Evolutionary conservation across 2,888 invertebrate species (phyloP).

Genomic region (Sarcophaga rosellei): DNA sequence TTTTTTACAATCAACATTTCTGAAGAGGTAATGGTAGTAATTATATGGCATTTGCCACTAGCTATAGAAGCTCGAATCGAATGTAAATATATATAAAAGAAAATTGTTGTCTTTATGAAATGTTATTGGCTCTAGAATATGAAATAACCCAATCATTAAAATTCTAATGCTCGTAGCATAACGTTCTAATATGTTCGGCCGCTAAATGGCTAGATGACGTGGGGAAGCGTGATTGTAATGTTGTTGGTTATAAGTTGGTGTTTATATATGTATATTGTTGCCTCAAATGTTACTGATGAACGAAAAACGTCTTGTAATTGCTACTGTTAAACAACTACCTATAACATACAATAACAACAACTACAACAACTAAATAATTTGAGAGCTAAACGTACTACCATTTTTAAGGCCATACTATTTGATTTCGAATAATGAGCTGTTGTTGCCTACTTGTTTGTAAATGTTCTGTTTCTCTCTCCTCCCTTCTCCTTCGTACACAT

Average conservation of each 20-base stretch:
- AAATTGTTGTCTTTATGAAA: too few relatives aligned
- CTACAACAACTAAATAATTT: conserved; percentile 41
- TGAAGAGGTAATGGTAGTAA: not conserved
- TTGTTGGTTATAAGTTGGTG: conserved; percentile 15
- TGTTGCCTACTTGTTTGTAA: not conserved
- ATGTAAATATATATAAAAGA: too few relatives aligned
- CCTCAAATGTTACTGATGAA: not conserved
- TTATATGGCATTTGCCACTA: too few relatives aligned
- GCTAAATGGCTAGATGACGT: conserved; percentile 9
- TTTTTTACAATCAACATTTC: not conserved
- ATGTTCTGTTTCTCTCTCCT: conserved; percentile 20
- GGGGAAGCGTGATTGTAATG: conserved; percentile 22
- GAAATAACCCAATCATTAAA: not conserved
- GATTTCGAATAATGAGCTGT: too few relatives aligned
- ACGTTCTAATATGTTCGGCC: conserved; percentile 6
- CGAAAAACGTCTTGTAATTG: conserved; percentile 45
- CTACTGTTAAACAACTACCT: conserved; percentile 56
- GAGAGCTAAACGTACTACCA: conserved; percentile 16
- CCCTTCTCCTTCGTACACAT: too few relatives aligned
- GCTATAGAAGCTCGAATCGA: too few relatives aligned
- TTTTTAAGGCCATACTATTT: not conserved
- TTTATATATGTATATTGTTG: conserved; percentile 21
- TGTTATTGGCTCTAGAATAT: too few relatives aligned
- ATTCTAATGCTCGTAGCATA: not conserved
- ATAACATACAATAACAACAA: not conserved